Evolutionary conservation across 2,888 invertebrate species (phyloP).

Genomic region (Plagodis dolabraria): DNA sequence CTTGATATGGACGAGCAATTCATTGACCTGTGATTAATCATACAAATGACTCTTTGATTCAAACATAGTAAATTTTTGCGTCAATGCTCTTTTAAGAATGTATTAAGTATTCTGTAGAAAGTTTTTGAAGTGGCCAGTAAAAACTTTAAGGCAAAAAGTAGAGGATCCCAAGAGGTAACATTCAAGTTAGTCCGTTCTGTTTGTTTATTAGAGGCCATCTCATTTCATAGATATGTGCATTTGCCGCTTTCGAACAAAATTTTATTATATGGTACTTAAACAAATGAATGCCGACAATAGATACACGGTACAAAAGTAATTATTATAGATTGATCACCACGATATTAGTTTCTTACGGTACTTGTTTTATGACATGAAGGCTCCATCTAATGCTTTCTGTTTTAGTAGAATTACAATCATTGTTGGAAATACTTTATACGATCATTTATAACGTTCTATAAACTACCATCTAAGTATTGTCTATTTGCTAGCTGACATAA

Average conservation of each 20-base stretch:
- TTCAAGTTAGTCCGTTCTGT: no score
- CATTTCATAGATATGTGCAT: no score
- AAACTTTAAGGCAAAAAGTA: no score
- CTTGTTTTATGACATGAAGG: slow-evolving; percentile 3
- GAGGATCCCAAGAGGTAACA: no score
- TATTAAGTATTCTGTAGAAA: no score
- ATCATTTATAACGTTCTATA: slow-evolving; percentile 9
- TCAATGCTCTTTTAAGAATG: neutral
- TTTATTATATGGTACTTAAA: neutral
- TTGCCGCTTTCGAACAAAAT: neutral
- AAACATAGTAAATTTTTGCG: slow-evolving; percentile 1
- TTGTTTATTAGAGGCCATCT: no score
- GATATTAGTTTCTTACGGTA: slow-evolving; percentile 15
- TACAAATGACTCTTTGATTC: neutral
- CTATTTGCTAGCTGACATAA: neutral
- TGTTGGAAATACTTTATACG: slow-evolving; percentile 7
- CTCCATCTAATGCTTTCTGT: neutral
- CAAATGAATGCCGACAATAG: neutral
- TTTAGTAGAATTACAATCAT: slow-evolving; percentile 12
- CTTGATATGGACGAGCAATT: slow-evolving; percentile 10
- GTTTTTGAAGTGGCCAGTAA: no score
- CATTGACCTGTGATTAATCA: slow-evolving; percentile 10
- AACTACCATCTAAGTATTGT: neutral
- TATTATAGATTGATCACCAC: slow-evolving; percentile 4
- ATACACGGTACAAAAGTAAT: neutral